Evolutionary conservation across 2,113 vertebrate genomes (phyloP).

Genomic region (Odocoileus virginianus): DNA sequence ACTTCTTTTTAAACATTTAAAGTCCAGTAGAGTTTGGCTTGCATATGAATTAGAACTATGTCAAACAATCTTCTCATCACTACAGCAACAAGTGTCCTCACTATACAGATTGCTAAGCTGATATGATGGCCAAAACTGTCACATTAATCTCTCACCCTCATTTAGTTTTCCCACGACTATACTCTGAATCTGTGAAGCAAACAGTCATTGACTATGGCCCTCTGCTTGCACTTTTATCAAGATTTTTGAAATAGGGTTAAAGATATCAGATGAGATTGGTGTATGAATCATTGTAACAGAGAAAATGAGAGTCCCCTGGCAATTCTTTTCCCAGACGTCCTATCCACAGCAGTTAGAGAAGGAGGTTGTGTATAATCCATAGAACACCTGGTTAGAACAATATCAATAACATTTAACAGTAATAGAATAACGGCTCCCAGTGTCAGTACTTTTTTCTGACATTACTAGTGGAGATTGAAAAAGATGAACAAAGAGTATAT

Average conservation of each 20-base stretch:
- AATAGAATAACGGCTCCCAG: background rate
- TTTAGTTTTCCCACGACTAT: slow-evolving; percentile 31
- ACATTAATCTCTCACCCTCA: background rate
- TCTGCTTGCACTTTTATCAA: slow-evolving; percentile 10
- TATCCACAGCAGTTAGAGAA: background rate
- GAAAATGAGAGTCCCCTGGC: slow-evolving; percentile 1
- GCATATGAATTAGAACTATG: background rate
- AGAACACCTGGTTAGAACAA: background rate
- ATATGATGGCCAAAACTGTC: background rate
- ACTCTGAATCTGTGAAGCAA: slow-evolving; percentile 18
- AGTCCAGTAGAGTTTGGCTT: background rate
- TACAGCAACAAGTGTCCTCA: background rate
- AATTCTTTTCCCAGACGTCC: slow-evolving; percentile 36
- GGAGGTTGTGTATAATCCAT: background rate
- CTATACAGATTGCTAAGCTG: background rate
- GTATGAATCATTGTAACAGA: background rate
- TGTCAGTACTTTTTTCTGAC: background rate
- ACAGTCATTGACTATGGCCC: slow-evolving; percentile 3
- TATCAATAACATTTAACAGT: slow-evolving; percentile 22
- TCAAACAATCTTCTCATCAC: background rate
- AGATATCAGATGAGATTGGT: slow-evolving; percentile 41
- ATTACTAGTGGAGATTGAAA: background rate
- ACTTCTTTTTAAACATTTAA: background rate
- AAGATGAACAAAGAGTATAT: background rate
- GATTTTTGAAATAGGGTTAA: slow-evolving; percentile 45